These are phyloP conservation scores for Eurois occulta DNA, from an alignment of 2,888 invertebrate species.

Conservation along the genomic window DNA sequence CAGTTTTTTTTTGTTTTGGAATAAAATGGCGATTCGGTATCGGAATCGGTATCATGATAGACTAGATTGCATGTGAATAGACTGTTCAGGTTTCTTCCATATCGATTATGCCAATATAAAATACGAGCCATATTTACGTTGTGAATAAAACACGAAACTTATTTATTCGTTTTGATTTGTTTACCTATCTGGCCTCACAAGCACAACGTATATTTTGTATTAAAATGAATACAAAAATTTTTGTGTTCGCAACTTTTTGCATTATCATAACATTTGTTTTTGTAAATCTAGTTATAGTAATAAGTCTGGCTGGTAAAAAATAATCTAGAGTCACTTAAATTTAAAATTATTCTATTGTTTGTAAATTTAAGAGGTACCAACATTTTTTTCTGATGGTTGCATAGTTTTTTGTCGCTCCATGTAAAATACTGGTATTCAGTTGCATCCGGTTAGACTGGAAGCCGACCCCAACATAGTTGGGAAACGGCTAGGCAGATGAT, in stretches of 20 bases:
- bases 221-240: slow-evolving; percentile 12
- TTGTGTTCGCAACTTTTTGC: slow-evolving; percentile 7
- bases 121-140: slow-evolving; percentile 29
- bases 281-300: slow-evolving; percentile 14
- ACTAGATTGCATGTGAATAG: slow-evolving; percentile 50
- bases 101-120: slow-evolving; percentile 43
- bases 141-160: slow-evolving; percentile 16
- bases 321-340: slow-evolving; percentile 10
- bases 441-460: too few relatives aligned
- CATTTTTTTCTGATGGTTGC: background rate
- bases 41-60: slow-evolving; percentile 38
- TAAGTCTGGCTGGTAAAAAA: slow-evolving; percentile 23
- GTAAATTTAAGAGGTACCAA: too few relatives aligned
- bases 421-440: too few relatives aligned
- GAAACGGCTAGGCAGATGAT: too few relatives aligned
- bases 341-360: slow-evolving; percentile 24
- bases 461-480: too few relatives aligned
- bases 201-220: slow-evolving; percentile 23
- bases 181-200: slow-evolving; percentile 22
- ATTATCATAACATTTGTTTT: background rate
- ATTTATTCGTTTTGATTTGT: slow-evolving; percentile 19
- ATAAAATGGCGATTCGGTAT: slow-evolving; percentile 45
- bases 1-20: slow-evolving; percentile 29
- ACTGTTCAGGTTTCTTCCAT: slow-evolving; percentile 30
- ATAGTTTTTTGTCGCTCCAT: too few relatives aligned